Conservation (phyloP, 2,797 vertebrate genomes). For the Eremophila alpestris region DNA sequence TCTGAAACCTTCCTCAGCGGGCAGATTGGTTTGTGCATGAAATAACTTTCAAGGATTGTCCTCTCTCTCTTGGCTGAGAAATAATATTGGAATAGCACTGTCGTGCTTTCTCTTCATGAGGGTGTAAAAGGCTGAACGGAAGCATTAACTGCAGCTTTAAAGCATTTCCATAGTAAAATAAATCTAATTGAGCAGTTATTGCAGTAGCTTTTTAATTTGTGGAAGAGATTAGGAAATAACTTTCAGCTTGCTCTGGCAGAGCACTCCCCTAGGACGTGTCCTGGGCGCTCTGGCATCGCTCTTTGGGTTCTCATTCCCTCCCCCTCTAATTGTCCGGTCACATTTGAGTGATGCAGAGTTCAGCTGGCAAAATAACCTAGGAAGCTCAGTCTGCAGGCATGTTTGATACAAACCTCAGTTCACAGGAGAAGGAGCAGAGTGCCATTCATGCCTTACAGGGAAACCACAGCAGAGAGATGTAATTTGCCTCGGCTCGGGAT, state of each 20-base stretch:
- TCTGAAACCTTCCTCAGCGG: background rate
- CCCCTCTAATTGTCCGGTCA: constrained; percentile 31
- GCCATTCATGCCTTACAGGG: background rate
- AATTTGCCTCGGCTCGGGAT: background rate
- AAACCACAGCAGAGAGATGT: background rate
- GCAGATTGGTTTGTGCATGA: background rate
- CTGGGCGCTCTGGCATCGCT: constrained; percentile 29
- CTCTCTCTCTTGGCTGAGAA: constrained; percentile 24
- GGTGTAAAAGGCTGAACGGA: constrained; percentile 60
- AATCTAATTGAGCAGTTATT: constrained; percentile 71
- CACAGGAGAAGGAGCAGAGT: background rate
- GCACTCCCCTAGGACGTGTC: constrained; percentile 37
- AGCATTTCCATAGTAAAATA: constrained; percentile 71
- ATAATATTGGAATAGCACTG: background rate
- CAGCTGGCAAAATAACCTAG: background rate
- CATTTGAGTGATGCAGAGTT: constrained; percentile 33
- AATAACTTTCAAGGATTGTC: constrained; percentile 17
- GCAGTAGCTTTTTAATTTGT: constrained; percentile 73
- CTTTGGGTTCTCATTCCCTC: constrained; percentile 41
- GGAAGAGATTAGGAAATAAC: constrained; percentile 71
- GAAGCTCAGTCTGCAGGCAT: background rate
- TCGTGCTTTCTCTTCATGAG: constrained; percentile 5
- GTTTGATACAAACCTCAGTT: background rate
- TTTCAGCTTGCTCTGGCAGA: constrained; percentile 63
- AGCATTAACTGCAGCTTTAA: constrained; percentile 60